Evolutionary conservation across 2,888 invertebrate genomes (phyloP), one percentile per base, ranked within the genome.

Genomic region (Plagiodera versicolora): DNA sequence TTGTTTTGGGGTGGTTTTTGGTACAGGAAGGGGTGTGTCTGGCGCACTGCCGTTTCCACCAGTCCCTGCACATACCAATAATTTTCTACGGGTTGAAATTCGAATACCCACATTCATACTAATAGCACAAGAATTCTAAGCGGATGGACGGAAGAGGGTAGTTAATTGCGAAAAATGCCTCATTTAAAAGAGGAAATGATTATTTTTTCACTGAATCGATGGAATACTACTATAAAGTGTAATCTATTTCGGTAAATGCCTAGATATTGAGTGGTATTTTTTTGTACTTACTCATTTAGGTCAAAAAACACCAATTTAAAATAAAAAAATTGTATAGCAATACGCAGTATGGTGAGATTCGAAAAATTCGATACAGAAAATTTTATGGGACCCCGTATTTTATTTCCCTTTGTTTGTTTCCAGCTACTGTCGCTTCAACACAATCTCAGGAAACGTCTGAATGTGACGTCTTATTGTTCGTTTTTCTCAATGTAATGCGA

Each of bases 1-100:
- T 65, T 60, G 60, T 60, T 55, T 61, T 49, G 56, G 66, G 69
- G 68, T 68, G 67, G 67, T 69, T 67, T 67, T 58, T 54, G 57
- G 63, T 63, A 72, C 75, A 74, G 75, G 75, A 75, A 75, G 72
- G 75, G 75, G 75, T 75, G 75, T 75, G 71, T 70, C 74, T 69
- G 66, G 63, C 66, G 66, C 47, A 57, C 66, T 69, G 65, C 64
- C 67, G 69, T 74, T 74, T 75, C 74, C 75, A 72, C 68, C 69
- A 70, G 68, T 55, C 57, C 55, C 66, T 67, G 54, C 52, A 56
- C 49, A 53, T 52, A 56, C 56, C 30, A 28, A 61, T 57, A 61
- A 61, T 47, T 61, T 56, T 48, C 24, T 50, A 19, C 24, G 53
- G 44, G 53, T 44, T 53, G 24, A 24, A 44, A 44, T 17, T 2